A percentile compares a stretch with the other conserved stretches of the same genome.
These are phyloP conservation scores for Galaxea fascicularis DNA, from an alignment of 92 coral and sea anemone species.

Conservation along the genomic window DNA sequence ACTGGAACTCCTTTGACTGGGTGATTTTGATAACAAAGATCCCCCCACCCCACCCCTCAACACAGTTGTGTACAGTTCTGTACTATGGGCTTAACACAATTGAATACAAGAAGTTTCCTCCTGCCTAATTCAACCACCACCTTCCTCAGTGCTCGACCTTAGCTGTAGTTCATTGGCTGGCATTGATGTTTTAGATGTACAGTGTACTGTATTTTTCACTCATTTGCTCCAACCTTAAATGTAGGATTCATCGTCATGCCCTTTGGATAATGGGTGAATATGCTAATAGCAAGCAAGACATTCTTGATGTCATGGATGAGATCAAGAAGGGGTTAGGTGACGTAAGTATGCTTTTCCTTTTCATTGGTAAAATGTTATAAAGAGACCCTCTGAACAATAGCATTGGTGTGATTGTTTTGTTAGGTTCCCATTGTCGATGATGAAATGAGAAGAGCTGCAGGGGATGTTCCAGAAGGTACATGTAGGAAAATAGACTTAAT, in stretches of 20 bases:
- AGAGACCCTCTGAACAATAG: too few relatives aligned
- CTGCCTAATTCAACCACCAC: too few relatives aligned
- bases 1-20: too few relatives aligned
- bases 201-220: neutral
- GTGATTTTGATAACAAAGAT: too few relatives aligned
- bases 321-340: slow-evolving; percentile 95
- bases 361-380: too few relatives aligned
- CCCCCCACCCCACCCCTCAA: too few relatives aligned
- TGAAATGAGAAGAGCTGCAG: slow-evolving; percentile 94
- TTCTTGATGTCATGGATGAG: slow-evolving; percentile 89
- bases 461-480: slow-evolving; percentile 87
- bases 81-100: too few relatives aligned
- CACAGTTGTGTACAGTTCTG: too few relatives aligned
- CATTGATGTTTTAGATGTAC: too few relatives aligned
- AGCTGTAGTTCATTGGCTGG: too few relatives aligned
- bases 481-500: neutral
- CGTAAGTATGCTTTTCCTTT: slow-evolving; percentile 30
- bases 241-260: slow-evolving; percentile 97
- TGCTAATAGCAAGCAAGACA: slow-evolving; percentile 87
- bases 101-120: too few relatives aligned
- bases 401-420: neutral
- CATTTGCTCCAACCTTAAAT: neutral
- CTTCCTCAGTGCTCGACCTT: too few relatives aligned
- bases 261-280: slow-evolving; percentile 99
- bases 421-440: slow-evolving; percentile 97